phyloP scores from a whole-genome alignment of 2,797 vertebrate genomes.

The Adelosebastes latens region DNA sequence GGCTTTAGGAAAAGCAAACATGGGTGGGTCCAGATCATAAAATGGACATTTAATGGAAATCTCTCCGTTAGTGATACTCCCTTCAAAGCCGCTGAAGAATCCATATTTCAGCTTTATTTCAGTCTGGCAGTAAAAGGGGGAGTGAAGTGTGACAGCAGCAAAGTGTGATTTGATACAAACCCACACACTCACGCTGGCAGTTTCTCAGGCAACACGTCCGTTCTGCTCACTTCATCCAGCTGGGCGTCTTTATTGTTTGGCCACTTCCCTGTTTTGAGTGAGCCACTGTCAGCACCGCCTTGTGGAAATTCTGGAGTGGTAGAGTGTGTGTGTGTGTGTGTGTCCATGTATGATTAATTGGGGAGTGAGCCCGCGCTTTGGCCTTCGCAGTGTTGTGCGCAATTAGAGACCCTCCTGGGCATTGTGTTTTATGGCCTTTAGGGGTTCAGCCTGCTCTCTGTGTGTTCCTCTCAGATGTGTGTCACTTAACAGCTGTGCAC shows the following conservation, averaged over 20 bases:
- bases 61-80: background rate
- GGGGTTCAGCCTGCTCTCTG: conserved; percentile 57
- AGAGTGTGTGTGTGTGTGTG: background rate
- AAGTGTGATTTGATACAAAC: conserved; percentile 36
- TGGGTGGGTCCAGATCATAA: conserved; percentile 17
- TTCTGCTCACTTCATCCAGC: conserved; percentile 45
- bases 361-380: conserved; percentile 46
- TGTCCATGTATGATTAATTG: conserved; percentile 53
- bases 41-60: conserved; percentile 40
- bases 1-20: conserved; percentile 46
- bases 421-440: conserved; percentile 61
- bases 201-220: conserved; percentile 33
- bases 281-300: conserved; percentile 54
- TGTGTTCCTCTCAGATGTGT: conserved; percentile 71
- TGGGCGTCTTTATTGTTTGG: conserved; percentile 65
- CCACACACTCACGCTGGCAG: conserved; percentile 36
- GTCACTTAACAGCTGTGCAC: conserved; percentile 56
- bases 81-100: conserved; percentile 18
- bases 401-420: conserved; percentile 66
- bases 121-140: conserved; percentile 10
- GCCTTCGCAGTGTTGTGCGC: conserved; percentile 49
- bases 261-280: conserved; percentile 62
- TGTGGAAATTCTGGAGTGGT: conserved; percentile 38
- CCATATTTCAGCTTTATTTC: conserved; percentile 31
- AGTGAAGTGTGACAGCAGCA: conserved; percentile 16